phyloP scores from a whole-genome alignment of 2,888 invertebrate genomes.

The Globia sparganii region DNA sequence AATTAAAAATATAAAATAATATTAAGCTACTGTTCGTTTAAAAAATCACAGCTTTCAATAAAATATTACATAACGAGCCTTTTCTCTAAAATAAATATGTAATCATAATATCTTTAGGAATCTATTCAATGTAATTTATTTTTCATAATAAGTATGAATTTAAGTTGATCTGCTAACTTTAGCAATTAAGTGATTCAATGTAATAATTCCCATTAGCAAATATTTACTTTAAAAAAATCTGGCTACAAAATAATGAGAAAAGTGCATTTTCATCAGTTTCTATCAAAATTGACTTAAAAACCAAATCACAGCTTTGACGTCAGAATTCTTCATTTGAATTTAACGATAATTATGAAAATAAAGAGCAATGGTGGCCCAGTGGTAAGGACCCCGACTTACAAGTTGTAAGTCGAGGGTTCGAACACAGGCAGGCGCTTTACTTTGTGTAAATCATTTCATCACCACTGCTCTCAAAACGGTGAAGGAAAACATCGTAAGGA shows the following conservation, averaged over 20 bases:
- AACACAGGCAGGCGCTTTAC: too few relatives aligned
- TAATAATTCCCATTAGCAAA: conserved; percentile 6
- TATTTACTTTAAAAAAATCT: not conserved
- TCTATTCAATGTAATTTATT: not conserved
- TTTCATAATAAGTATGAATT: not conserved
- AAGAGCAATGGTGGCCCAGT: not conserved
- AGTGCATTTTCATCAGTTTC: not conserved
- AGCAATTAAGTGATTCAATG: conserved; percentile 5
- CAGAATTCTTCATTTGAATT: conserved; percentile 30
- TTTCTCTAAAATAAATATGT: too few relatives aligned
- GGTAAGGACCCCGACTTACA: too few relatives aligned
- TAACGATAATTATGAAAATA: conserved; percentile 9
- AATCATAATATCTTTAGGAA: too few relatives aligned
- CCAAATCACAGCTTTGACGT: conserved; percentile 1
- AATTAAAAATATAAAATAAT: too few relatives aligned
- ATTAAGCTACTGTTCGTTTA: too few relatives aligned
- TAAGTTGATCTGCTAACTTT: not conserved
- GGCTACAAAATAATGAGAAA: not conserved
- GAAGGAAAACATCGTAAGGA: not conserved
- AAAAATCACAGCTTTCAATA: too few relatives aligned
- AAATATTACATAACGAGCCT: too few relatives aligned
- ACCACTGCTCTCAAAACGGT: not conserved
- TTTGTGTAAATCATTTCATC: not conserved
- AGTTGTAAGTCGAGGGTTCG: not conserved
- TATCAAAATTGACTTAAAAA: conserved; percentile 1